Evolutionary conservation across 2,888 invertebrate genomes (phyloP).

Genomic region (Agrenia bidenticulata): DNA sequence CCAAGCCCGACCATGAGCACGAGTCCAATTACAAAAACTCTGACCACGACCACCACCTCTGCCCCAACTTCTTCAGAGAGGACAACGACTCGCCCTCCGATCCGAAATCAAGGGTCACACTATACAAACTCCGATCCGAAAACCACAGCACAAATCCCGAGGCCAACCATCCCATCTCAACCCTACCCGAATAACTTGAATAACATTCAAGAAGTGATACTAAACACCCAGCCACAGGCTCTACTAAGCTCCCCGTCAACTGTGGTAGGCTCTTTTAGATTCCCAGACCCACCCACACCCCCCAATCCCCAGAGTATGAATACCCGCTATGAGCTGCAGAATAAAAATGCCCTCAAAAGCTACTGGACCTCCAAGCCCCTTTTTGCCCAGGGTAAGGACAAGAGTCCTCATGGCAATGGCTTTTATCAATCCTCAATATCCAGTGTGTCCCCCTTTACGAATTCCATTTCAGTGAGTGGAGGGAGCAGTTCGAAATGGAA

Average conservation of each 20-base stretch:
- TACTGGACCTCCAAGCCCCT: not conserved
- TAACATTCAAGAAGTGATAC: slow-evolving; percentile 15
- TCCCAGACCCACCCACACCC: slow-evolving; percentile 45
- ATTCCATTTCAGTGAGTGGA: not conserved
- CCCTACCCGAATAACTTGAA: not conserved
- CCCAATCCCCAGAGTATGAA: slow-evolving; percentile 40
- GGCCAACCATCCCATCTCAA: not conserved
- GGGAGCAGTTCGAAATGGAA: not conserved
- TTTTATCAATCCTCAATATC: not conserved
- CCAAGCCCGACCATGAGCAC: not conserved
- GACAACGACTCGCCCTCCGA: no score
- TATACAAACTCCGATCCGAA: not conserved
- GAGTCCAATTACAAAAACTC: not conserved
- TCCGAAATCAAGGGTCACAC: not conserved
- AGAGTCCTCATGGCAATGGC: not conserved
- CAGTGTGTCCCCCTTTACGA: not conserved
- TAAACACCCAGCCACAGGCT: not conserved
- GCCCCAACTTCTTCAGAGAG: slow-evolving; percentile 9
- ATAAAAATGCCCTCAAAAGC: not conserved
- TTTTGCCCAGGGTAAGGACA: not conserved
- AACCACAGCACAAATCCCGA: not conserved
- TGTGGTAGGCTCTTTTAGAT: slow-evolving; percentile 35
- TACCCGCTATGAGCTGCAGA: slow-evolving; percentile 22
- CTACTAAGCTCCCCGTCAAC: slow-evolving; percentile 17
- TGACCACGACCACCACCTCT: slow-evolving; percentile 12